Evolutionary conservation across 2,888 invertebrate species (phyloP).

Genomic region (Hydrotaea diabolus): DNA sequence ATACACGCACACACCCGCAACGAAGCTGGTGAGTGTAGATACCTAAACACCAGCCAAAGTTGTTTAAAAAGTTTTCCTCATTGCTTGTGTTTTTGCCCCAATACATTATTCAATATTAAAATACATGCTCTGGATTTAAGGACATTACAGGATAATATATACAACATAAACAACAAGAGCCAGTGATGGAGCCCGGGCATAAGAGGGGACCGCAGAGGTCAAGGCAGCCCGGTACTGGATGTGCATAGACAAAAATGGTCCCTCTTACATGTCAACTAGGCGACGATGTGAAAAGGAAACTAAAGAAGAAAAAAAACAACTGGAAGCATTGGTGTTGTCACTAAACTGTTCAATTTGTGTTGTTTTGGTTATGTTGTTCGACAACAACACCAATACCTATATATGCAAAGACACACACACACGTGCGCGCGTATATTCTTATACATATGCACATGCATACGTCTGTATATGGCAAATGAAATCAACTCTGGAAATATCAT

Average conservation of each 20-base stretch:
- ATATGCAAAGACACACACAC: too few species aligned
- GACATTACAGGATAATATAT: constrained; percentile 56
- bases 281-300: neutral
- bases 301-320: neutral
- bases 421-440: too few species aligned
- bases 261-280: constrained; percentile 8
- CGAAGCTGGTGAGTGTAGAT: neutral
- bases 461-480: constrained; percentile 42
- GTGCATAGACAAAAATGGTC: constrained; percentile 14
- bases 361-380: constrained; percentile 46
- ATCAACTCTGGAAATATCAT: constrained; percentile 56
- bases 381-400: neutral
- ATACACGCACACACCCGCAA: neutral
- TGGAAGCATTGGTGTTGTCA: constrained; percentile 46
- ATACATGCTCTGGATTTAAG: constrained; percentile 21
- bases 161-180: constrained; percentile 4
- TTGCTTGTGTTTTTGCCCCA: constrained; percentile 1
- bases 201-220: neutral
- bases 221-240: too few species aligned
- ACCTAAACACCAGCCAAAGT: constrained; percentile 38
- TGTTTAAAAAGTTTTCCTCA: constrained; percentile 25
- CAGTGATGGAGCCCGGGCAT: constrained; percentile 6
- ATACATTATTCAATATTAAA: constrained; percentile 50
- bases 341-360: constrained; percentile 62
- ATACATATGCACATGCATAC: constrained; percentile 14